Evolutionary conservation across 2,797 vertebrate genomes (phyloP), one percentile per base, ranked within the genome.

Genomic region (Danio aesculapii): DNA sequence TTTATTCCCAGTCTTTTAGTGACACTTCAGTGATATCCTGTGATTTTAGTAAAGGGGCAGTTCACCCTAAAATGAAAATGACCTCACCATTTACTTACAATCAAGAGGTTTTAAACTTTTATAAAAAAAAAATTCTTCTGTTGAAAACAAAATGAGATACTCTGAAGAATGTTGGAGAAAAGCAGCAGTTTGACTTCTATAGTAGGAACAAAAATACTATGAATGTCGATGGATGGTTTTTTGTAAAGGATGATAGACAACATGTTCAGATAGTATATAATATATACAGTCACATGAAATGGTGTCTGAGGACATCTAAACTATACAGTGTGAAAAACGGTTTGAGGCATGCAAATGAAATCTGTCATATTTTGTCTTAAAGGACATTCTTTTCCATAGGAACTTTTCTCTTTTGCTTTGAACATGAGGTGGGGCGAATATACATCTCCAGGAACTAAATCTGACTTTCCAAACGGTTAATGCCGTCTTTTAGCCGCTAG

Each of bases 401-500:
- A 59, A 17, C 17, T 59, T 58, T 57, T 47, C 10, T 17, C 4
- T 19, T 16, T 53, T 71, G 58, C 8, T 17, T 16, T 57, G 43
- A 66, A 21, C 30, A 30, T 30, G 14, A 41, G 46, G 6, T 57
- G 6, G 47, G 21, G 12, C 17, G 12, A 67, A 57, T 58, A 13
- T 44, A 58, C 14, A 58, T 67, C 5, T 55, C n/a, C n/a, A 59
- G 43, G 55, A 58, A 47, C 6, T 6, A 19, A 10, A 46, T 73
- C 53, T 46, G 41, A n/a, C 67, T 6, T 47, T 67, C 11, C 6
- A n/a, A 59, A 8, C 64, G 17, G 17, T 58, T 44, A 44, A 63
- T 71, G n/a, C 19, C 12, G 55, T 16, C n/a, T 10, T 44, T 52
- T 21, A 71, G 67, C 53, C 79, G 76, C 79, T 75, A 84, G 82